Evolutionary conservation across 2,113 vertebrate genomes (phyloP).

Genomic region (Saimiri boliviensis): DNA sequence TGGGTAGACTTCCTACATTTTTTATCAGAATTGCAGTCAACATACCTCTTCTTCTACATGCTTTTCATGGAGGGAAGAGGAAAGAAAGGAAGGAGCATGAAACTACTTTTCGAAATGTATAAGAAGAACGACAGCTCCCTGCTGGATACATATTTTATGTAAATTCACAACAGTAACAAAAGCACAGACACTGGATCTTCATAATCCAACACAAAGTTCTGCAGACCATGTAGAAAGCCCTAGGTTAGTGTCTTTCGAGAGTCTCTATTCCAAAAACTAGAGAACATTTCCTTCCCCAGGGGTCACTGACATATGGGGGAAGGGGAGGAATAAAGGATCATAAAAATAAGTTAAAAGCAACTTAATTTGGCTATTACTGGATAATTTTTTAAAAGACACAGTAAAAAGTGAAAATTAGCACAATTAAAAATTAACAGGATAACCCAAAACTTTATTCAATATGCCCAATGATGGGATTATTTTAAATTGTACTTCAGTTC

Average conservation of each 20-base stretch:
- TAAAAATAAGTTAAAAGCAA: conserved; percentile 21
- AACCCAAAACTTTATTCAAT: conserved; percentile 8
- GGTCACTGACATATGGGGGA: background rate
- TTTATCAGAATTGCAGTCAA: conserved; percentile 26
- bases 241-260: background rate
- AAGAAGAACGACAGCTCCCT: background rate
- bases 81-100: background rate
- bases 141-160: background rate
- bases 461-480: background rate
- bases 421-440: conserved; percentile 24
- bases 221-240: background rate
- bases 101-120: background rate
- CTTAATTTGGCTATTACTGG: background rate
- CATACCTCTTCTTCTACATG: background rate
- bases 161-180: conserved; percentile 32
- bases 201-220: background rate
- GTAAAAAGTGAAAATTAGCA: conserved; percentile 16
- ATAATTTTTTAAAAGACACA: conserved; percentile 6
- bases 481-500: conserved; percentile 26
- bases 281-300: background rate
- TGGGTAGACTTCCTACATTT: conserved; percentile 17
- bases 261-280: background rate
- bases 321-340: background rate
- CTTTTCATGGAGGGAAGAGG: background rate
- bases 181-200: background rate